Evolutionary conservation across 2,888 invertebrate genomes (phyloP).

Genomic region (Heliconius charithonia): DNA sequence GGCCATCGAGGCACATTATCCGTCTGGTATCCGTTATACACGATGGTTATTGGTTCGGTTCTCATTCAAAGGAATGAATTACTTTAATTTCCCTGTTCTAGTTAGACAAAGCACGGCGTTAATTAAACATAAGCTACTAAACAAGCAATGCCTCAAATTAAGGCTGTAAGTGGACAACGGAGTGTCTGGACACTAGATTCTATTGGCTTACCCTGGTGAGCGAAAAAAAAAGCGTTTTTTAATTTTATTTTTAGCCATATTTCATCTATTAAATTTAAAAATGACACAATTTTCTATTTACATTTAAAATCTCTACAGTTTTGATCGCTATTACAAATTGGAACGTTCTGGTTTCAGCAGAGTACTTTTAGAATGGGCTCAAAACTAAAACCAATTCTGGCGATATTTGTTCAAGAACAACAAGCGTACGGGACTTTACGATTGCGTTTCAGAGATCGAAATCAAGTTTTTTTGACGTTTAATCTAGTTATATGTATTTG

Average conservation of each 20-base stretch:
- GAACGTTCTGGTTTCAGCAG: background rate
- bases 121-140: too few relatives aligned
- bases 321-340: background rate
- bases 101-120: too few relatives aligned
- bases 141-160: background rate
- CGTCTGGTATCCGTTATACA: too few relatives aligned
- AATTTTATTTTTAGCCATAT: background rate
- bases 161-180: background rate
- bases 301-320: background rate
- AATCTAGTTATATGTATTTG: constrained; percentile 15
- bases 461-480: constrained; percentile 27
- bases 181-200: background rate
- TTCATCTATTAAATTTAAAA: background rate
- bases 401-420: constrained; percentile 33
- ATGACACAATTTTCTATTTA: background rate
- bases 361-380: constrained; percentile 11
- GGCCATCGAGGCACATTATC: too few relatives aligned
- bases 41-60: too few relatives aligned
- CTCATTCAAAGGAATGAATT: too few relatives aligned
- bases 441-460: constrained; percentile 23
- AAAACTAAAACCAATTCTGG: constrained; percentile 30
- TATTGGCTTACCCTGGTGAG: background rate
- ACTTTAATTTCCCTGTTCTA: too few relatives aligned
- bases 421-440: constrained; percentile 29
- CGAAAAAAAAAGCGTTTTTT: background rate